A percentile compares a stretch with the other conserved stretches of the same genome.
Conservation (phyloP, 1,140 invertebrate species). For the Myzus persicae region DNA sequence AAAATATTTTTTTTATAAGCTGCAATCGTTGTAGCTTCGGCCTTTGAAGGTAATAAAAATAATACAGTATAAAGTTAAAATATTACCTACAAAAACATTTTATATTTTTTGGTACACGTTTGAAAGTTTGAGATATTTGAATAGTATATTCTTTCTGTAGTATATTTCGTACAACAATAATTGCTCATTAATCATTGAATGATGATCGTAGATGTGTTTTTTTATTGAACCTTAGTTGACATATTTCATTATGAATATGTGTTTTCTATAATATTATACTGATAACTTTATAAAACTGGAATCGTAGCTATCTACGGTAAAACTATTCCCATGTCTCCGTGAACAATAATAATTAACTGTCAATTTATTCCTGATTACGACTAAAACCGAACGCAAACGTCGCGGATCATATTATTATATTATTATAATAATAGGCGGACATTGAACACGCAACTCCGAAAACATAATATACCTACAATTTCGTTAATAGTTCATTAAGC, state of each 20-base stretch:
- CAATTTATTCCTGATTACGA: background rate
- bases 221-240: background rate
- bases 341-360: background rate
- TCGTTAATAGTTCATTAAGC: background rate
- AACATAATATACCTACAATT: background rate
- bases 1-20: background rate
- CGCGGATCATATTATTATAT: background rate
- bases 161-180: background rate
- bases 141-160: background rate
- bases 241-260: slow-evolving; percentile 12
- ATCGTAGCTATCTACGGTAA: background rate
- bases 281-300: background rate
- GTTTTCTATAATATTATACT: background rate
- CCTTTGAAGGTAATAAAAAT: background rate
- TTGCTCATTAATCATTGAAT: background rate
- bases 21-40: background rate
- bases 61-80: background rate
- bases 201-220: background rate
- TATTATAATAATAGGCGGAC: background rate
- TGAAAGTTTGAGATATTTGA: background rate
- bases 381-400: background rate
- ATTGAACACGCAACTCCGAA: background rate
- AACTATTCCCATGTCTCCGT: background rate
- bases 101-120: background rate
- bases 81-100: background rate